These are phyloP conservation scores for Drymodes brunneopygia DNA, from an alignment of 2,113 vertebrate species.

Conservation along the genomic window DNA sequence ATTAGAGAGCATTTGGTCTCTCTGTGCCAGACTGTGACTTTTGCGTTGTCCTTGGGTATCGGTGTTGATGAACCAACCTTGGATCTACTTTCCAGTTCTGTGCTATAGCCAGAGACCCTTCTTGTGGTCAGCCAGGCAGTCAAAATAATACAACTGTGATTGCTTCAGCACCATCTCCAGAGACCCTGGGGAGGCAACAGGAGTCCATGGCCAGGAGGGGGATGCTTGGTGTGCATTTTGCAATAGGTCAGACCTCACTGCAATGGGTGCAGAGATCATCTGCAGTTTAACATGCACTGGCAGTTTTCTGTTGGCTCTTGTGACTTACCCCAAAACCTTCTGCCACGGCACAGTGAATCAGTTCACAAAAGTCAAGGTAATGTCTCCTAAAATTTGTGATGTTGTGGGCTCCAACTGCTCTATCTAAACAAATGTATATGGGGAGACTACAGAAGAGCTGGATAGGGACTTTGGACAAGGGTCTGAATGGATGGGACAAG, in stretches of 20 bases:
- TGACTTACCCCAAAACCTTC: neutral
- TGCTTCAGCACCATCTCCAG: slow-evolving; percentile 21
- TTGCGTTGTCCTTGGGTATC: neutral
- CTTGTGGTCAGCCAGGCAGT: neutral
- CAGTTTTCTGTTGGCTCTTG: neutral
- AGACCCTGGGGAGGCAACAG: neutral
- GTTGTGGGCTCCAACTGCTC: neutral
- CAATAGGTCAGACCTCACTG: neutral
- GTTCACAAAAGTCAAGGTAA: neutral
- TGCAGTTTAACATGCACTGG: neutral
- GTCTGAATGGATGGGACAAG: neutral
- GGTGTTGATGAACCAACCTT: neutral
- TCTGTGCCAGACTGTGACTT: neutral
- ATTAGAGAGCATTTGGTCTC: neutral
- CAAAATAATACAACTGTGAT: slow-evolving; percentile 6
- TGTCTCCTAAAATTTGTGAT: neutral
- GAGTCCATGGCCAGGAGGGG: neutral
- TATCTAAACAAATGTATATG: neutral
- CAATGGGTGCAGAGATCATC: neutral
- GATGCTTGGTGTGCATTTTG: neutral
- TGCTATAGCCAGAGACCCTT: neutral
- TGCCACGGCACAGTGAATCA: fast-evolving
- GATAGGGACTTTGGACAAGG: neutral
- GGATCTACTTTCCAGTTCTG: neutral
- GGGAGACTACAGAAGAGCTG: fast-evolving